Percentiles rank a stretch among this genome's conserved stretches.
Evolutionary conservation across 1,140 invertebrate genomes (phyloP).

Genomic region (Ostrea edulis): DNA sequence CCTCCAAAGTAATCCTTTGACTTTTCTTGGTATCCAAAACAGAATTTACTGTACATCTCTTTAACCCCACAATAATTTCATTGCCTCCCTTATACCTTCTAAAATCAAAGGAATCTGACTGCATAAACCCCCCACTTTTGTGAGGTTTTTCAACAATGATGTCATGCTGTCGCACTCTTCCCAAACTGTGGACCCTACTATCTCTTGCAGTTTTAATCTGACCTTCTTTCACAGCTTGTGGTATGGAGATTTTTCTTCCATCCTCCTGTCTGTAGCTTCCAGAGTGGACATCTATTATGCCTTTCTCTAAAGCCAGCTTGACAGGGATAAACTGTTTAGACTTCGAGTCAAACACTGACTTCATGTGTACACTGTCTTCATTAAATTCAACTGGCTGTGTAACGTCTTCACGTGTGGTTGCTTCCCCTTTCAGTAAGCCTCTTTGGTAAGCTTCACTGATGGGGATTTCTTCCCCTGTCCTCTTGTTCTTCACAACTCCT

Average conservation of each 20-base stretch:
- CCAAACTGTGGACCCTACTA: slow-evolving; percentile 85
- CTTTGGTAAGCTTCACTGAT: slow-evolving; percentile 88
- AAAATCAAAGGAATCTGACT: slow-evolving; percentile 42
- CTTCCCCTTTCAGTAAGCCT: slow-evolving; percentile 84
- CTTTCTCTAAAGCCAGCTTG: slow-evolving; percentile 87
- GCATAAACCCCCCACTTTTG: slow-evolving; percentile 40
- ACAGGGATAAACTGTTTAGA: slow-evolving; percentile 85
- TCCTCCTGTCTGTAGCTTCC: slow-evolving; percentile 89
- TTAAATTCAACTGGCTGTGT: slow-evolving; percentile 34
- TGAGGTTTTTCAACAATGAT: slow-evolving; percentile 79
- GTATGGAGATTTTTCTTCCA: slow-evolving; percentile 84
- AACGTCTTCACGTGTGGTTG: neutral
- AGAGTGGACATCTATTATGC: slow-evolving; percentile 87
- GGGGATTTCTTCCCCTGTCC: slow-evolving; percentile 84
- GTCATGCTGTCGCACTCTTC: slow-evolving; percentile 91
- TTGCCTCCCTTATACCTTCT: slow-evolving; percentile 22
- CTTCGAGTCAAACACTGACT: slow-evolving; percentile 83
- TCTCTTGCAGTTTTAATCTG: slow-evolving; percentile 83
- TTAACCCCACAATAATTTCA: slow-evolving; percentile 50
- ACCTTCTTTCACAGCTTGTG: slow-evolving; percentile 88
- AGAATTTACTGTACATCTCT: slow-evolving; percentile 83
- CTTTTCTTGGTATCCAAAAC: slow-evolving; percentile 87
- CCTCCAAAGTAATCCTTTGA: slow-evolving; percentile 89
- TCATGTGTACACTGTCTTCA: slow-evolving; percentile 59
- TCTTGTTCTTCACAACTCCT: slow-evolving; percentile 83